These are phyloP conservation scores for Sinocyclocheilus anophthalmus DNA, from an alignment of 2,113 vertebrate species.

Conservation along the genomic window DNA sequence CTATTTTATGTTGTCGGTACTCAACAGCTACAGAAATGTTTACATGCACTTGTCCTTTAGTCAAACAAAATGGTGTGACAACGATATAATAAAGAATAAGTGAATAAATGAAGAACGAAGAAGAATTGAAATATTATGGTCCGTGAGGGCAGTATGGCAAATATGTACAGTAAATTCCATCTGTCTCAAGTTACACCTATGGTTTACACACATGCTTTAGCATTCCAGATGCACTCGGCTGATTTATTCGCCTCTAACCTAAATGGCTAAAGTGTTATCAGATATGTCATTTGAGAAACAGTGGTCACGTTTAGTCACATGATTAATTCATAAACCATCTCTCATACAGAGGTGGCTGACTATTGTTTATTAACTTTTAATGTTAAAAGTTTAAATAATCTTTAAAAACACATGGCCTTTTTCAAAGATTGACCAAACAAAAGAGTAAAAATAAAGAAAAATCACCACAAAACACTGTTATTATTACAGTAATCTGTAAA, in stretches of 20 bases:
- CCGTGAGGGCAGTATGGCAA: conserved; percentile 24
- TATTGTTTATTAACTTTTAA: not conserved
- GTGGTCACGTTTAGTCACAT: not conserved
- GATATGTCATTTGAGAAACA: not conserved
- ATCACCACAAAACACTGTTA: not conserved
- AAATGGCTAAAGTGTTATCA: not conserved
- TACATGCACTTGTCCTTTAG: not conserved
- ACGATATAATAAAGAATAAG: too few species aligned
- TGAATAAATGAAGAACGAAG: not conserved
- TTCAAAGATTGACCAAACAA: not conserved
- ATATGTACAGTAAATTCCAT: conserved; percentile 64
- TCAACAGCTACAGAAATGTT: not conserved
- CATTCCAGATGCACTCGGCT: not conserved
- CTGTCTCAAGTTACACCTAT: not conserved
- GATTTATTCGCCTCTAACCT: not conserved
- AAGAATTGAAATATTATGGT: not conserved
- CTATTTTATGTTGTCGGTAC: not conserved
- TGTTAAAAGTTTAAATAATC: not conserved
- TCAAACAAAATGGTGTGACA: not conserved
- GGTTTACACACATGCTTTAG: not conserved
- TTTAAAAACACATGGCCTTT: not conserved
- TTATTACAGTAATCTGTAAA: not conserved
- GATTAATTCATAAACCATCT: not conserved
- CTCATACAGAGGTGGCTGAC: not conserved
- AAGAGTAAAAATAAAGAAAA: not conserved